Percentiles rank a stretch among this genome's conserved stretches.
phyloP scores from a whole-genome alignment of 1,140 invertebrate species.

The Ceratina calcarata region DNA sequence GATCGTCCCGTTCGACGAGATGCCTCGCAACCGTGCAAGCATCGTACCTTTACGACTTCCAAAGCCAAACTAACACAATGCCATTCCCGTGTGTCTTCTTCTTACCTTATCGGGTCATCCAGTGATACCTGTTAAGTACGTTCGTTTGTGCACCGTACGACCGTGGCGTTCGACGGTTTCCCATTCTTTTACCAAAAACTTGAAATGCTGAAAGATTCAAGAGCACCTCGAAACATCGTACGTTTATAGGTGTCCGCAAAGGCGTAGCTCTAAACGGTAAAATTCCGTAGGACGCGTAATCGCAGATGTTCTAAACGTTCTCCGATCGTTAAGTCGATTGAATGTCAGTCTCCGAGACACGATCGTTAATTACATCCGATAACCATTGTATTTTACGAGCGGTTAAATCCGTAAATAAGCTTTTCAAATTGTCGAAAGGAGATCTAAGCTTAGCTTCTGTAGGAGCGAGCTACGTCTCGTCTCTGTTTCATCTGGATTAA shows the following conservation, averaged over 20 bases:
- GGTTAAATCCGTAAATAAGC: neutral
- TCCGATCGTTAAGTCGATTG: neutral
- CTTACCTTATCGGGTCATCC: slow-evolving; percentile 47
- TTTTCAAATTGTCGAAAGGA: neutral
- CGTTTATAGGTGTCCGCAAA: neutral
- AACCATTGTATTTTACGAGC: neutral
- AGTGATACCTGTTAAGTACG: slow-evolving; percentile 22
- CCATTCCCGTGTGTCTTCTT: slow-evolving; percentile 31
- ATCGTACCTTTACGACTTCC: neutral
- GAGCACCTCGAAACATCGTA: neutral
- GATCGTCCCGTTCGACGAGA: neutral
- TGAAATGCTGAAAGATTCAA: too few species aligned
- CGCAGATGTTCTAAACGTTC: too few species aligned
- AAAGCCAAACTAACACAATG: neutral
- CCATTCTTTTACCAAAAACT: neutral
- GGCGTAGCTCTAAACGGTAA: neutral
- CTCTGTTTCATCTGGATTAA: neutral
- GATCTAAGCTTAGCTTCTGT: too few species aligned
- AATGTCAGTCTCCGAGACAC: neutral
- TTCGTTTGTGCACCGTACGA: neutral
- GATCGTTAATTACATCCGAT: too few species aligned
- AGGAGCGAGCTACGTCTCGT: neutral
- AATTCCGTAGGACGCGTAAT: neutral
- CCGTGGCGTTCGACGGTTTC: neutral
- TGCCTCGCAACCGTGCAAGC: neutral